Evolutionary conservation across 1,140 invertebrate genomes (phyloP), one percentile per base, ranked within the genome.

Genomic region (Onthophagus taurus): DNA sequence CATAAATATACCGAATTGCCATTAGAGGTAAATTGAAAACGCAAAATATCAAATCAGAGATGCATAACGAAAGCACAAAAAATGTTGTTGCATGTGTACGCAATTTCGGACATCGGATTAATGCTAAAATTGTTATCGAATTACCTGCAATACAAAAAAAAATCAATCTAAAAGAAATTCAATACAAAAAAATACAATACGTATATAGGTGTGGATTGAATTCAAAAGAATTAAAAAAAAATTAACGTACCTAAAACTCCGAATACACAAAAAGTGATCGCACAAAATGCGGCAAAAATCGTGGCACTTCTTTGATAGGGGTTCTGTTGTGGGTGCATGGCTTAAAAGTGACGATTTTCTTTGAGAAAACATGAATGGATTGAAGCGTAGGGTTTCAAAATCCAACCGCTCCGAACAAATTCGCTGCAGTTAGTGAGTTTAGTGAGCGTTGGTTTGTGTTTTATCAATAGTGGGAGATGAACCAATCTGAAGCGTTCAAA

Each of bases 11-110:
- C 57, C 86, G 72, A 52, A 78, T 81, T 13, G 85, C 85, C 2
- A 85, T 89, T 26, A 90, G 67, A 1, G 89, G 89, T 49, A 92
- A 68, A 66, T 89, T 89, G 50, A 91, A 76, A 23, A 76, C 71
- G 56, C 85, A 89, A 65, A 91, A 92, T 38, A 91, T 71, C 30
- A 91, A 71, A 67, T 92, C 89, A 3, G 87, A 89, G 50, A 85
- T 73, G 58, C 85, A 86, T 14, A 91, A 71, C 18, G 85, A 89
- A 51, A 91, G 75, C 30, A 91, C 83, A 63, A 92, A 92, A 50
- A 84, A 83, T 1, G 88, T 91, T 1, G 88, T 90, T 31, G 87
- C 85, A 58, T 90, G 83, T 7, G 73, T 72, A 12, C 84, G 72
- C 36, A 90, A 70, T 67, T 83, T 86, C 11, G 78, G 75, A 54